Conservation (phyloP, 2,797 vertebrate genomes). For the Ficedula albicollis region DNA sequence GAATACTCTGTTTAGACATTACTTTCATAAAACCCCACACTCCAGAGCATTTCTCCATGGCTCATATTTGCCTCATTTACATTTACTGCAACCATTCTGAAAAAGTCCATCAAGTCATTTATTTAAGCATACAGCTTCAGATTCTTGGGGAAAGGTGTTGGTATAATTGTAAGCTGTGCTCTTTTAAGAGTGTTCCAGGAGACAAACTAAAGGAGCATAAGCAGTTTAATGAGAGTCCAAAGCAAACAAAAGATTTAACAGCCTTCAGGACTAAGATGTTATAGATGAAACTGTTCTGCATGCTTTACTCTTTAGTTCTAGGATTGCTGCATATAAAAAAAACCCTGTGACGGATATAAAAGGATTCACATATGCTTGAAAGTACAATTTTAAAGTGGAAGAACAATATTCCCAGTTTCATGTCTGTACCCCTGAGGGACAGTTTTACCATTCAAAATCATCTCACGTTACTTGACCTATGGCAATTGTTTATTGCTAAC, state of each 20-base stretch:
- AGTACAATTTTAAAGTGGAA: not conserved
- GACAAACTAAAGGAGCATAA: not conserved
- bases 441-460: not conserved
- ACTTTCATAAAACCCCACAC: not conserved
- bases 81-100: not conserved
- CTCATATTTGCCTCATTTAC: not conserved
- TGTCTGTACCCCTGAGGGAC: not conserved
- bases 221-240: not conserved
- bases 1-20: not conserved
- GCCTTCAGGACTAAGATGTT: not conserved
- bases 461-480: not conserved
- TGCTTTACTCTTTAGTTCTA: not conserved
- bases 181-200: not conserved
- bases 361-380: not conserved
- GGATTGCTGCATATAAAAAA: not conserved
- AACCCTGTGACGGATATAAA: fast-evolving
- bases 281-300: not conserved
- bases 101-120: not conserved
- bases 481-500: not conserved
- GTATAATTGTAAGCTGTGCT: not conserved
- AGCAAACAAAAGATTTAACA: not conserved
- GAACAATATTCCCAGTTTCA: not conserved
- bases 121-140: not conserved
- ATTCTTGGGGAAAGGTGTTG: not conserved
- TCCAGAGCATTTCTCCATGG: not conserved